Percentiles rank a stretch among this genome's conserved stretches.
Conservation (phyloP, 1,140 invertebrate species). For the Lordiphosa collinella region DNA sequence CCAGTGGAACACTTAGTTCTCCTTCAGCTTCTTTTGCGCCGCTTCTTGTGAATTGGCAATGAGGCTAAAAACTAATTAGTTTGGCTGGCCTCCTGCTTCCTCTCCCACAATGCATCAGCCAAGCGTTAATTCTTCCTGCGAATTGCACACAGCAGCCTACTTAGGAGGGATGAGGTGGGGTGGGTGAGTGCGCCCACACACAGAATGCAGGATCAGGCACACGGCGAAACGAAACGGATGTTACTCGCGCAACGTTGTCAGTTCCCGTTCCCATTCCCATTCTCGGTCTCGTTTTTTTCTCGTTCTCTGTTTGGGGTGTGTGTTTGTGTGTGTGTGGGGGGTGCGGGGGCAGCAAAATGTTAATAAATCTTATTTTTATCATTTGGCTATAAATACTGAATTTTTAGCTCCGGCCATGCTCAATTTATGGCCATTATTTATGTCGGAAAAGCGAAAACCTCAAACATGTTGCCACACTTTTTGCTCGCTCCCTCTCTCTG, state of each 20-base stretch:
- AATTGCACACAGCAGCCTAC: slow-evolving; percentile 33
- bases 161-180: slow-evolving; percentile 4
- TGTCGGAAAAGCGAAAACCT: slow-evolving; percentile 78
- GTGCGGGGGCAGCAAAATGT: slow-evolving; percentile 70
- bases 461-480: slow-evolving; percentile 77
- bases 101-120: slow-evolving; percentile 3
- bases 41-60: slow-evolving; percentile 54
- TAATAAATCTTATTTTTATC: slow-evolving; percentile 80
- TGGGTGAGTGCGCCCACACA: slow-evolving; percentile 2
- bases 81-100: slow-evolving; percentile 15
- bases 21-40: neutral
- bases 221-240: slow-evolving; percentile 62
- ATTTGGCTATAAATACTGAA: slow-evolving; percentile 80
- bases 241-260: slow-evolving; percentile 47
- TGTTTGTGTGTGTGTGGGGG: slow-evolving; percentile 27
- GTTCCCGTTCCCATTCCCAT: slow-evolving; percentile 16
- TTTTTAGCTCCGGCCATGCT: slow-evolving; percentile 79
- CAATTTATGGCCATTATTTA: slow-evolving; percentile 80
- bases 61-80: slow-evolving; percentile 70
- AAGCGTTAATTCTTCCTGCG: slow-evolving; percentile 48
- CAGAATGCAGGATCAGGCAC: slow-evolving; percentile 55
- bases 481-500: slow-evolving; percentile 22
- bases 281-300: slow-evolving; percentile 15
- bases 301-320: slow-evolving; percentile 20
- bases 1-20: slow-evolving; percentile 18